Base-by-base conservation (phyloP, 2,888 invertebrate species). In the Metopia argyrocephala region DNA sequence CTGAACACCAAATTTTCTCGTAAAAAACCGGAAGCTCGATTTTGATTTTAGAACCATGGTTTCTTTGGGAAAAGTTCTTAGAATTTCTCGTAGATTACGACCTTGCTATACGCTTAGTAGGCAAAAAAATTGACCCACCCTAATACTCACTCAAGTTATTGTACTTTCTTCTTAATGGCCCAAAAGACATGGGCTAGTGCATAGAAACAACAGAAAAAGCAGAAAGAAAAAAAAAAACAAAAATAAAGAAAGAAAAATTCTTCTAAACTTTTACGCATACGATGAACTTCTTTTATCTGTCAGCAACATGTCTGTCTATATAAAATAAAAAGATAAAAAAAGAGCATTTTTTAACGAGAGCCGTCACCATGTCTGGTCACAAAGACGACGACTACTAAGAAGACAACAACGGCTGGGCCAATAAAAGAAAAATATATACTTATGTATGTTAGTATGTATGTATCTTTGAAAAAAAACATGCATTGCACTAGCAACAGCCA, bases 351-450 rank as follows among this genome's bases (percentile, higher is more conserved):
- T 62, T 66, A 46, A 48, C 66, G 66, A 38, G 50, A 79, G 71
- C 48, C 71, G 79, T 68, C 79, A 48, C 66, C 46, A 71, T 48
- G 79, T 79, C 79, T 79, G 79, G 79, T 71, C 79, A 69, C 76
- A 76, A 50, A 71, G 79, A 76, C 79, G 79, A 68, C 79, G 64
- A 73, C 61, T 46, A 6, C 31, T n/a, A n/a, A n/a, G 31, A 31
- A 6, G 7, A 31, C 31, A 31, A 31, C 38, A 12, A 38, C 15
- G 15, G 38, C 38, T 38, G 38, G 15, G 38, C 25, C 38, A 38
- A 38, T 38, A 38, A 27, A 7, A 48, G 18, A 9, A 25, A 46
- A 48, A 45, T 62, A 27, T 21, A 46, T 48, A 46, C 7, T 25
- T 27, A 50, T 18, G 57, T 27, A 69, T 28, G 27, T 20, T 59